Evolutionary conservation across 2,113 vertebrate species (phyloP), one percentile per base, ranked within the genome.

Genomic region (Mesitornis unicolor): DNA sequence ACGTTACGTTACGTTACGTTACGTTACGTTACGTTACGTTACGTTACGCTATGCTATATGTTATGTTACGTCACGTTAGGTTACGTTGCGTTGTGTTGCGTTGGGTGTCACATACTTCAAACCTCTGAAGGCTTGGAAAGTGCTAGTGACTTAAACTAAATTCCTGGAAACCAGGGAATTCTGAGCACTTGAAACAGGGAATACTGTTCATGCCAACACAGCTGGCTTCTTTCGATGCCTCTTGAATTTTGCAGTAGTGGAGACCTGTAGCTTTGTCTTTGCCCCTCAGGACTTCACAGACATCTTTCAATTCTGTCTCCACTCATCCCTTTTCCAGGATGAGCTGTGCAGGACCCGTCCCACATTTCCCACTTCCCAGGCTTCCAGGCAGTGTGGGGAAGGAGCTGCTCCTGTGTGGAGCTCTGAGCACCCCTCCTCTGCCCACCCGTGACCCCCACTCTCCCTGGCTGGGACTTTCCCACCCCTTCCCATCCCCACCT

Each of bases 401-500:
- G 31, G 43, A n/a, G 22, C 12, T 65, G 33, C 10, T n/a, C n/a
- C 16, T 10, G 20, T 24, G 20, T 71, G 43, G 64, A 70, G 31
- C 64, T 71, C 26, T 47, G n/a, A 79, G 11, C 13, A 9, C 4
- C 54, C 28, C 64, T 64, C 18, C 38, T 76, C 48, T 80, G 35
- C 26, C 21, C 65, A 61, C 24, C 11, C 0, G 0, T 26, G 45
- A 78, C 13, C 19, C 25, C 25, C 3, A 3, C 5, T 40, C 57
- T 8, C 31, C 26, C 21, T 65, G n/a, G 4, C 13, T 51, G 13
- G 11, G 14, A 3, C 18, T 57, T 70, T 87, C 9, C 33, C 22
- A 29, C 3, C 4, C 9, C 16, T 54, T 56, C 12, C 42, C 10
- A 1, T 7, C 12, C 7, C 7, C 35, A 47, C 4, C 57, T 53